phyloP scores from a whole-genome alignment of 2,888 invertebrate species.

The Tenthredo mesomela region DNA sequence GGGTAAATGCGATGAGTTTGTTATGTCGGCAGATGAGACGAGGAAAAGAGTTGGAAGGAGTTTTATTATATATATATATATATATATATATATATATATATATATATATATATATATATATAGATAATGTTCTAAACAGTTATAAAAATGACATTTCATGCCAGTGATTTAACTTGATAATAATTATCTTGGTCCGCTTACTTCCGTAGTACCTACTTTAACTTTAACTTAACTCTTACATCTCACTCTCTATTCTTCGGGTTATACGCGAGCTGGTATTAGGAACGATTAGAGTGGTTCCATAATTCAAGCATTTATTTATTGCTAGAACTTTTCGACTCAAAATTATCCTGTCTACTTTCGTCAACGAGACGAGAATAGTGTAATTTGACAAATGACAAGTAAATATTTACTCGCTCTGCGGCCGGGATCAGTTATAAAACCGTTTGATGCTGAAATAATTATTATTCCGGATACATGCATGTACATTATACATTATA shows the following conservation, averaged over 20 bases:
- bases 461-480: conserved; percentile 7
- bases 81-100: no score
- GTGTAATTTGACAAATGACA: not conserved
- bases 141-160: conserved; percentile 40
- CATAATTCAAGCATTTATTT: not conserved
- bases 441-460: conserved; percentile 1
- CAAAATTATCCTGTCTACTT: not conserved
- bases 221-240: conserved; percentile 11
- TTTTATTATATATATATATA: no score
- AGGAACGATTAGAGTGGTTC: no score
- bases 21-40: not conserved
- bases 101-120: no score
- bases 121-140: conserved; percentile 35
- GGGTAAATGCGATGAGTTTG: not conserved
- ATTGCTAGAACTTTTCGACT: not conserved
- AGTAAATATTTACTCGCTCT: not conserved
- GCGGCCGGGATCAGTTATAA: not conserved
- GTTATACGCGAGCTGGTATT: no score
- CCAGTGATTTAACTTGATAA: conserved; percentile 34
- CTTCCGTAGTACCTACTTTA: conserved; percentile 33
- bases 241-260: not conserved
- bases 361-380: not conserved
- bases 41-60: not conserved
- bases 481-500: not conserved
- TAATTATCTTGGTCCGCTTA: conserved; percentile 29